Conservation (phyloP, 2,113 vertebrate genomes). For the Aplodontia rufa region DNA sequence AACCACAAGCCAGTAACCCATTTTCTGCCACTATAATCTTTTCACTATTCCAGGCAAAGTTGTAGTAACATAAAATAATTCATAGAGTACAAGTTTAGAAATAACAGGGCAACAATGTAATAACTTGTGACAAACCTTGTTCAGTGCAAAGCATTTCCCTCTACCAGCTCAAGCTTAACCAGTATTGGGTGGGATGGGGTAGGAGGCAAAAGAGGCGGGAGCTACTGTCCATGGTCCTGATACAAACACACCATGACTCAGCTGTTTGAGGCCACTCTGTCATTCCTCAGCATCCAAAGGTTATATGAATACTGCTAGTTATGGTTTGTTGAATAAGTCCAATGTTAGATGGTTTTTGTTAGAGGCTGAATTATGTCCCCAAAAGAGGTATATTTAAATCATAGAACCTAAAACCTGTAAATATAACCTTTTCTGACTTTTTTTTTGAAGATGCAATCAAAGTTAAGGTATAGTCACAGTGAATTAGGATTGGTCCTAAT, state of each 20-base stretch:
- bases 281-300: background rate
- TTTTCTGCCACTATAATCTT: background rate
- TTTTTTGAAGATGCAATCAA: background rate
- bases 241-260: background rate
- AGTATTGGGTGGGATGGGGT: background rate
- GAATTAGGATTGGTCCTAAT: background rate
- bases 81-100: background rate
- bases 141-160: background rate
- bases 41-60: background rate
- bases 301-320: background rate
- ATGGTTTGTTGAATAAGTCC: background rate
- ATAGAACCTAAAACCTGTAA: background rate
- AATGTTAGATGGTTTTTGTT: background rate
- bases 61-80: background rate
- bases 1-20: background rate
- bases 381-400: background rate
- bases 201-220: background rate
- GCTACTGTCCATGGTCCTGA: conserved; percentile 77
- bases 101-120: background rate
- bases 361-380: background rate
- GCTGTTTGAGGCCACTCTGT: background rate
- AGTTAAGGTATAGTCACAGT: background rate
- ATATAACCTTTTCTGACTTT: background rate
- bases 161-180: background rate
- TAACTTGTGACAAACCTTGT: background rate